These are phyloP conservation scores for Parascotia fuliginaria DNA, from an alignment of 2,888 invertebrate species.

Conservation along the genomic window DNA sequence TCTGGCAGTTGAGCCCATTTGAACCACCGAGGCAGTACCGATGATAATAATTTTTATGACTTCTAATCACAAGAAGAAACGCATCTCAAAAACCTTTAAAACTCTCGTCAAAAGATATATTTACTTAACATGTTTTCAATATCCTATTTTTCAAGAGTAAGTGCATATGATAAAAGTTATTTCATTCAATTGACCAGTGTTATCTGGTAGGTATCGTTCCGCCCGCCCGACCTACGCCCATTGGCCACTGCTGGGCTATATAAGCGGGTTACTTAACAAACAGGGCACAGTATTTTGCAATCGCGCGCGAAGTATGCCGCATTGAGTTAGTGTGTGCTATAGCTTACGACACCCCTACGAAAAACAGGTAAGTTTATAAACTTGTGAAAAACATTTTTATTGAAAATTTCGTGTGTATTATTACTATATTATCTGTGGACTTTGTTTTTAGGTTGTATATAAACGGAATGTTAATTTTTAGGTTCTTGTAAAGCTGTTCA, in stretches of 20 bases:
- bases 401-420: no score
- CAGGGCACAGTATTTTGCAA: conserved; percentile 31
- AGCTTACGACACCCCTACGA: conserved; percentile 26
- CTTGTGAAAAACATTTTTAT: no score
- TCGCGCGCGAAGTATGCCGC: conserved; percentile 32
- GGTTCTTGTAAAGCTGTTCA: no score
- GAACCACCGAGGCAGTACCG: no score
- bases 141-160: not conserved
- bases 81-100: not conserved
- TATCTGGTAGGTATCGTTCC: conserved; percentile 12
- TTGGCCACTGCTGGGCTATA: conserved; percentile 34
- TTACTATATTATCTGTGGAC: no score
- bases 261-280: conserved; percentile 21
- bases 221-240: conserved; percentile 37
- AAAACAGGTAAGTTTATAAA: conserved; percentile 39
- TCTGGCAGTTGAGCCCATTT: no score
- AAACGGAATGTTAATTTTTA: no score
- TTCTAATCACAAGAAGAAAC: no score
- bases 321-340: conserved; percentile 23
- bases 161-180: conserved; percentile 6
- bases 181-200: conserved; percentile 24
- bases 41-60: no score
- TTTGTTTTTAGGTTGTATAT: no score
- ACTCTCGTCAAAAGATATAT: not conserved
- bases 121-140: no score